Base-by-base conservation (phyloP, 1,140 invertebrate genomes). In the Caerostris extrusa region DNA sequence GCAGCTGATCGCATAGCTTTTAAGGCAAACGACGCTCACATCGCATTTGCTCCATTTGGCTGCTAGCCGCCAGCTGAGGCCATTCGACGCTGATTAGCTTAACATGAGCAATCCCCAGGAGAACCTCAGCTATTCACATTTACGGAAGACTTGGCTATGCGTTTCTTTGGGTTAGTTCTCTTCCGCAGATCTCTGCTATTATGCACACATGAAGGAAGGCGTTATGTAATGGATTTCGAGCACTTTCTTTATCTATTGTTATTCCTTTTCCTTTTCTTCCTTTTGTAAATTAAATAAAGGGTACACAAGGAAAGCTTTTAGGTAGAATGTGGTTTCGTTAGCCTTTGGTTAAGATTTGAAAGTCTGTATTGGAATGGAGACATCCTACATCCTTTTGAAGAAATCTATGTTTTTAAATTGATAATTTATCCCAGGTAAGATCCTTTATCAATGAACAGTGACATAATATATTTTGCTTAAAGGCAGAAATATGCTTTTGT, bases 81-180 rank as follows among this genome's bases (percentile, higher is more conserved):
- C 56, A 81, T 55, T 61, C 89, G 55, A 56, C 89, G n/a, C 69
- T 91, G 89, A 91, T 91, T 91, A 91, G 69, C 71, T 82, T 91
- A 77, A 91, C 89, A 81, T 91, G 71, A 91, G 89, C 71, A 91
- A 81, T 77, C 55, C 89, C 71, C 89, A 64, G 14, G 57, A 58
- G 82, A 17, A 85, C 82, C 17, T 57, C 82, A 57, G 69, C 69
- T 34, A 77, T 77, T 77, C 69, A 10, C 69, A 77, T 77, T 77
- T 77, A 77, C 7, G 69, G 34, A 77, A 77, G 34, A 34, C 34
- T 19, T 53, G 69, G 34, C 12, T 64, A 34, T 77, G 69, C 3
- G 69, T 77, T 77, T 77, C 69, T 77, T 77, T 77, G 19, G 19
- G 69, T 64, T 64, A 10, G 61, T 17, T 64, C 61, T 64, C 61